Percentiles rank a stretch among this genome's conserved stretches.
phyloP scores from a whole-genome alignment of 1,140 invertebrate species.

The Hirudo medicinalis region DNA sequence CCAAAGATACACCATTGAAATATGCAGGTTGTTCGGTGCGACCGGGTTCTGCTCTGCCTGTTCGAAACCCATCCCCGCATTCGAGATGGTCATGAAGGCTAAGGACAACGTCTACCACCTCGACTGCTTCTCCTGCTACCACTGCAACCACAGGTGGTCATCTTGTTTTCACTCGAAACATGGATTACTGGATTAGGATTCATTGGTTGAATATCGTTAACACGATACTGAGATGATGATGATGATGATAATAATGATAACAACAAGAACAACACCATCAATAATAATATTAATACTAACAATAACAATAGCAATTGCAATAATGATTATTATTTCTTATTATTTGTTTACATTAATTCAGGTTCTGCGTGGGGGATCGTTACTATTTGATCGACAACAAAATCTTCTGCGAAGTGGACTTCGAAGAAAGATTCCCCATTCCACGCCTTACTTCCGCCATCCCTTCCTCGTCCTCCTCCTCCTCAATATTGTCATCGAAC shows the following conservation, averaged over 20 bases:
- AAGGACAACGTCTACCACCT: conserved; percentile 86
- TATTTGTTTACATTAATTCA: conserved; percentile 38
- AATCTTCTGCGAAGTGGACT: conserved; percentile 84
- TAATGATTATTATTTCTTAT: conserved; percentile 30
- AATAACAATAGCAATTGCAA: background rate
- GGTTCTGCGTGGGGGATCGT: conserved; percentile 84
- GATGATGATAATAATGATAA: too few relatives aligned
- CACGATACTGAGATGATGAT: too few relatives aligned
- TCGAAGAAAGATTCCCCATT: conserved; percentile 57
- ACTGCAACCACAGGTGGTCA: conserved; percentile 77
- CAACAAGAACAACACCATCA: too few relatives aligned
- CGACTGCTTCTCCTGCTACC: conserved; percentile 89
- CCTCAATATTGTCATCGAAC: too few relatives aligned
- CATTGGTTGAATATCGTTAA: too few relatives aligned
- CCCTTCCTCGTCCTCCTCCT: too few relatives aligned
- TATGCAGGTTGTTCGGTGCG: conserved; percentile 68
- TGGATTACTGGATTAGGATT: too few relatives aligned
- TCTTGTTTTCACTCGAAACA: too few relatives aligned
- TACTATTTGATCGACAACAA: conserved; percentile 85
- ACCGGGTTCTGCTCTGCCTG: conserved; percentile 76
- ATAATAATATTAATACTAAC: too few relatives aligned
- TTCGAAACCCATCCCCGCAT: conserved; percentile 79
- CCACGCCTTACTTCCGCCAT: too few relatives aligned
- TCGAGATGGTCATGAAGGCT: conserved; percentile 95
- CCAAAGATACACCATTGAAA: background rate